Conservation (phyloP, 1,140 invertebrate species). For the Lepidotrigona ventralis region DNA sequence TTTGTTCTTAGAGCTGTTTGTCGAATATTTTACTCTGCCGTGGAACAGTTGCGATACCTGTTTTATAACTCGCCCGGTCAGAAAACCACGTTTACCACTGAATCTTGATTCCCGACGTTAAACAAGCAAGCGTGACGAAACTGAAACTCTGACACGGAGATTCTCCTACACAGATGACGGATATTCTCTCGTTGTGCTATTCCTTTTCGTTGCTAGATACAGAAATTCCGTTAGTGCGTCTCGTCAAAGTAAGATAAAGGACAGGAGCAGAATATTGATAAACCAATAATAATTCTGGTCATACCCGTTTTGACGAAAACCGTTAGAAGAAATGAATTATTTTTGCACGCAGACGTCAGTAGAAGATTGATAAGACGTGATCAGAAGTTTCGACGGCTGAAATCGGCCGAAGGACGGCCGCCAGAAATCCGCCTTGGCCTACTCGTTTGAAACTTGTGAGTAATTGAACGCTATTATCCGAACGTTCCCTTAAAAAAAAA, state of each 20-base stretch:
- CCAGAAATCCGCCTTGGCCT: constrained; percentile 52
- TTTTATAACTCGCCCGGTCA: constrained; percentile 11
- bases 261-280: neutral
- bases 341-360: constrained; percentile 7
- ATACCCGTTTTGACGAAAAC: neutral
- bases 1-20: neutral
- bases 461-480: constrained; percentile 5
- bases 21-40: neutral
- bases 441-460: constrained; percentile 58
- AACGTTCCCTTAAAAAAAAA: neutral
- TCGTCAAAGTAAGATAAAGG: neutral
- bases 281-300: neutral
- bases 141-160: neutral
- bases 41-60: neutral
- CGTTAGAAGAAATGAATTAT: constrained; percentile 20
- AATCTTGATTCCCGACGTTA: neutral
- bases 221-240: neutral
- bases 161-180: neutral
- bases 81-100: constrained; percentile 13
- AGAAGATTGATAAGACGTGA: neutral
- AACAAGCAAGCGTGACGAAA: neutral
- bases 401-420: constrained; percentile 38
- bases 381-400: constrained; percentile 5
- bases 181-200: neutral
- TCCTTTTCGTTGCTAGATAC: neutral